A percentile compares a stretch with the other conserved stretches of the same genome.
phyloP scores from a whole-genome alignment of 2,888 invertebrate genomes.

The Zeuzera pyrina region DNA sequence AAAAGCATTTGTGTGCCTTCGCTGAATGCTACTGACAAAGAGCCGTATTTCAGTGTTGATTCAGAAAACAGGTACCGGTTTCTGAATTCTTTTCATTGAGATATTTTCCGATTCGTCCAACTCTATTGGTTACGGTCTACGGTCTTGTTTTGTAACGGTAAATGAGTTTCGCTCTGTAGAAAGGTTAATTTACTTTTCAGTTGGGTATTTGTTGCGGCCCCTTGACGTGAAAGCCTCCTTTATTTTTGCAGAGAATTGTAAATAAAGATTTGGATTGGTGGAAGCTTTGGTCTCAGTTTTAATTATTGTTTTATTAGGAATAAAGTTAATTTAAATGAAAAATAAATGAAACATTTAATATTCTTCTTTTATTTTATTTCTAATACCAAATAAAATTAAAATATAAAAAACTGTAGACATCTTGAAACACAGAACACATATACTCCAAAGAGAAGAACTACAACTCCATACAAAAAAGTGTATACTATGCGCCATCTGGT shows the following conservation, averaged over 20 bases:
- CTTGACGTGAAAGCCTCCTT: constrained; percentile 30
- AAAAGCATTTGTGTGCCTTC: constrained; percentile 65
- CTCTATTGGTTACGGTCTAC: constrained; percentile 33
- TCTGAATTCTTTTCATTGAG: constrained; percentile 51
- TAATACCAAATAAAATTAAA: too few relatives aligned
- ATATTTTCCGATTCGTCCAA: constrained; percentile 53
- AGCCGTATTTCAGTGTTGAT: constrained; percentile 41
- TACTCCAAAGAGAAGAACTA: too few relatives aligned
- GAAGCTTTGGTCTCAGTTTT: constrained; percentile 3
- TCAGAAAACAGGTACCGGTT: constrained; percentile 38
- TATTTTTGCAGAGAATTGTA: constrained; percentile 20
- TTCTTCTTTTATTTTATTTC: too few relatives aligned
- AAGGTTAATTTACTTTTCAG: constrained; percentile 61
- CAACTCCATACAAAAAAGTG: too few relatives aligned
- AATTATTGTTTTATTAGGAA: not conserved
- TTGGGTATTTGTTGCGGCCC: constrained; percentile 36
- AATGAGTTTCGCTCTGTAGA: constrained; percentile 57
- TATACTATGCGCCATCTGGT: too few relatives aligned
- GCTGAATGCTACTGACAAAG: constrained; percentile 60
- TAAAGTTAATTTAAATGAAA: not conserved
- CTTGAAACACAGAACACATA: too few relatives aligned
- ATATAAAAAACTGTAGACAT: too few relatives aligned
- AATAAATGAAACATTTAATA: too few relatives aligned
- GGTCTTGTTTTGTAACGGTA: constrained; percentile 61
- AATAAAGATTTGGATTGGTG: constrained; percentile 16